Conservation (phyloP, 53 echinoderm and acorn worm species). For the Luidia sarsii region DNA sequence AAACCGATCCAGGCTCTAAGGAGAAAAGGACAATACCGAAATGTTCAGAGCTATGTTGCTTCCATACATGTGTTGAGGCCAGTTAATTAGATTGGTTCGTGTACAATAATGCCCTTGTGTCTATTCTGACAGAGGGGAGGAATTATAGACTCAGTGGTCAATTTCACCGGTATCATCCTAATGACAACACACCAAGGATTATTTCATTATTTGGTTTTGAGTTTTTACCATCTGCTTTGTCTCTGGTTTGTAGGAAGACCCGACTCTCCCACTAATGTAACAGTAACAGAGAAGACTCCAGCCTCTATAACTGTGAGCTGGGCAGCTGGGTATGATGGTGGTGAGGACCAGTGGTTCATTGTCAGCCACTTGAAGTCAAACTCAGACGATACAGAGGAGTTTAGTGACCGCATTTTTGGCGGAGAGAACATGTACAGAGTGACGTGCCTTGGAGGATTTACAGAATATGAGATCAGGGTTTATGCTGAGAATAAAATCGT, state of each 20-base stretch:
- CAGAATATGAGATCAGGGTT: conserved; percentile 31
- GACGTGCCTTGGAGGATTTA: not conserved
- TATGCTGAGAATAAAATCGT: conserved; percentile 23
- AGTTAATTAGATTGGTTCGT: too few species aligned
- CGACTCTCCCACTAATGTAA: not conserved
- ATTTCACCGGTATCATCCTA: too few species aligned
- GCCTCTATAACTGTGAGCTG: conserved; percentile 19
- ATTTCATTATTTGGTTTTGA: too few species aligned
- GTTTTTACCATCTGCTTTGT: too few species aligned
- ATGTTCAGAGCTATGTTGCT: too few species aligned
- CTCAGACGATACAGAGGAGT: not conserved
- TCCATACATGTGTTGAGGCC: too few species aligned
- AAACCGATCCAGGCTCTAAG: not conserved
- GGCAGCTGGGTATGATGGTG: conserved; percentile 17
- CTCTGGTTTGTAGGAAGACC: conserved; percentile 24
- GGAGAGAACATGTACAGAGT: not conserved
- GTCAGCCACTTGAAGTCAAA: not conserved
- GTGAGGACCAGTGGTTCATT: conserved; percentile 4
- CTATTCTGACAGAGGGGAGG: too few species aligned
- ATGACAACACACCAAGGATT: too few species aligned
- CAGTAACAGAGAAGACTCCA: not conserved
- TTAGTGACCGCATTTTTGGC: not conserved
- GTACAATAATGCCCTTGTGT: too few species aligned
- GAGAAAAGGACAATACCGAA: not conserved
- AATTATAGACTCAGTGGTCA: too few species aligned